Percentiles rank a stretch among this genome's conserved stretches.
Evolutionary conservation across 2,888 invertebrate species (phyloP).

Genomic region (Ochropleura leucogaster): DNA sequence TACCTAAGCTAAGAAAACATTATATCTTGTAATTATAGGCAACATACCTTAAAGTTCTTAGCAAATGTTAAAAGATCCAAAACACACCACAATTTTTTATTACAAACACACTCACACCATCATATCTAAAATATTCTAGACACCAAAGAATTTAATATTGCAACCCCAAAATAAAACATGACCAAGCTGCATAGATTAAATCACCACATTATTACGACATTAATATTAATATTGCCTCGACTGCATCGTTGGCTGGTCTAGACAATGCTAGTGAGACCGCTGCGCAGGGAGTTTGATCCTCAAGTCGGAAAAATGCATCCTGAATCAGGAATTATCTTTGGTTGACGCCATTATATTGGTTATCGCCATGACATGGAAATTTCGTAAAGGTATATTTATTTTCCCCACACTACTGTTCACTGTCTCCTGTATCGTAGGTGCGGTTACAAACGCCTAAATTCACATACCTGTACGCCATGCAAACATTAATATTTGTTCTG

Average conservation of each 20-base stretch:
- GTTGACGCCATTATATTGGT: not conserved
- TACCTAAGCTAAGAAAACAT: too few species aligned
- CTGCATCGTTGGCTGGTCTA: conserved; percentile 1
- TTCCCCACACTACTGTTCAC: too few species aligned
- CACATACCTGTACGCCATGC: too few species aligned
- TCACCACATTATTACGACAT: conserved; percentile 35
- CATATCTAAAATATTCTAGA: conserved; percentile 1
- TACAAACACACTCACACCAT: not conserved
- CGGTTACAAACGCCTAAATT: too few species aligned
- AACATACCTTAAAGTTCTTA: not conserved
- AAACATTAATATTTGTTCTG: too few species aligned
- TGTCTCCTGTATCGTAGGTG: too few species aligned
- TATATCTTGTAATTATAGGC: too few species aligned
- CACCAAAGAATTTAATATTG: conserved; percentile 47
- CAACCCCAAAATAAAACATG: conserved; percentile 24
- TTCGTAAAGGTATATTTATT: not conserved
- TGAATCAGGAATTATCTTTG: too few species aligned
- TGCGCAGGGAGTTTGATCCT: not conserved
- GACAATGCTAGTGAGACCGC: not conserved
- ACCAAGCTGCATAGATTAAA: conserved; percentile 31
- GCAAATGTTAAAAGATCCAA: not conserved
- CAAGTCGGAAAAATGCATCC: not conserved
- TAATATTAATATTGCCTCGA: conserved; percentile 42
- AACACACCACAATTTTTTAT: not conserved
- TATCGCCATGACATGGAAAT: not conserved